These are phyloP conservation scores for rabbit (Oryctolagus cuniculus) DNA, from an alignment of 2,113 vertebrate genomes.

Conservation along the genomic window mOryCun1.1 NC_091453.1:128893001-128893500, in stretches of 20 bases:
- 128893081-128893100: constrained; percentile 61
- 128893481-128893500: background rate
- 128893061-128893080: constrained; percentile 38
- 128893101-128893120: constrained; percentile 54
- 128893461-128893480: background rate
- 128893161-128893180: constrained; percentile 33
- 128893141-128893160: constrained; percentile 17
- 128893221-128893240: background rate
- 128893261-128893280: background rate
- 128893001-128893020: constrained; percentile 74
- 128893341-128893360: background rate
- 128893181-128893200: too few species aligned
- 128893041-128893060: constrained; percentile 56
- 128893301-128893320: background rate
- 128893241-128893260: background rate
- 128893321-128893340: background rate
- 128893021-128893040: constrained; percentile 54
- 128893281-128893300: background rate
- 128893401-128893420: background rate
- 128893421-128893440: background rate
- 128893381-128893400: background rate
- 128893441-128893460: background rate
- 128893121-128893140: background rate
- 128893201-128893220: background rate
- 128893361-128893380: background rate